These are phyloP conservation scores for Andrena chrysosceles DNA, from an alignment of 2,888 invertebrate species.

Conservation along the genomic window DNA sequence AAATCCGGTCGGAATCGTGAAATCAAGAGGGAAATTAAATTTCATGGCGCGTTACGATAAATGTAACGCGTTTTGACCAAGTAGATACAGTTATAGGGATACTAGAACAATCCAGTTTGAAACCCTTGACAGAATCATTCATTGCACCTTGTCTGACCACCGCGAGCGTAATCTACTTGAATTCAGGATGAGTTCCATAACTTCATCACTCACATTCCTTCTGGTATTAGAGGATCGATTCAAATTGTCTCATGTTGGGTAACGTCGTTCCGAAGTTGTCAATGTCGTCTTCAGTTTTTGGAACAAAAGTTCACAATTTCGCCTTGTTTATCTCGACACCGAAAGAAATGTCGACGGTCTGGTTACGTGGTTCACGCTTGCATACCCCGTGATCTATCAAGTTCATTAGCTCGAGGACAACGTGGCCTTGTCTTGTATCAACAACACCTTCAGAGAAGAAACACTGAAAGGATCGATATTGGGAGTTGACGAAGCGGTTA, in stretches of 20 bases:
- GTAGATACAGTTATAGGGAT: neutral
- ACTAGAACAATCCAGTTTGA: neutral
- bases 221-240: too few relatives aligned
- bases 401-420: neutral
- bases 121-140: neutral
- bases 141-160: neutral
- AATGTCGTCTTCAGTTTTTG: too few relatives aligned
- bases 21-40: constrained; percentile 17
- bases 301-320: too few relatives aligned
- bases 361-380: too few relatives aligned
- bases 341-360: too few relatives aligned
- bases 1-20: constrained; percentile 22
- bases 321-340: too few relatives aligned
- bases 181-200: too few relatives aligned
- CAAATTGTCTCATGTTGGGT: too few relatives aligned
- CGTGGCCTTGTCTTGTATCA: neutral
- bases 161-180: neutral
- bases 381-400: neutral
- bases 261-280: too few relatives aligned
- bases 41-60: neutral
- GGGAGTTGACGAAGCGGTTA: neutral
- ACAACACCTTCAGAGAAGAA: neutral
- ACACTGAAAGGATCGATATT: neutral
- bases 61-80: neutral
- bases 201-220: too few relatives aligned